Percentiles rank a stretch among this genome's conserved stretches.
Evolutionary conservation across 2,113 vertebrate genomes (phyloP).

Genomic region (Melanerpes formicivorus): DNA sequence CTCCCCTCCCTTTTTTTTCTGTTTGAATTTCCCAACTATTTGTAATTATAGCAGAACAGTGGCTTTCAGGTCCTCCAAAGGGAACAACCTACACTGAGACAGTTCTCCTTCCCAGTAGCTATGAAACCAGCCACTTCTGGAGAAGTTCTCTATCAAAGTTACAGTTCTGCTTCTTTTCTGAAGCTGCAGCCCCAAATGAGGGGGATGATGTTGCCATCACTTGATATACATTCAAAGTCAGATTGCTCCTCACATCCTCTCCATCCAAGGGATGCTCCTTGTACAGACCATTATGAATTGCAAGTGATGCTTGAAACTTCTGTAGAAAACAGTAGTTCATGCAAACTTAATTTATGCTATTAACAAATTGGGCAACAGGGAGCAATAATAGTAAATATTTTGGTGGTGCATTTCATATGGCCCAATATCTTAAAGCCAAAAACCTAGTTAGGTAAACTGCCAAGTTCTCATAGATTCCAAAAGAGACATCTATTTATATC

Average conservation of each 20-base stretch:
- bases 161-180: conserved; percentile 44
- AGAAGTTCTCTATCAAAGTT: conserved; percentile 2
- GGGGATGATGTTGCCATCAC: not conserved
- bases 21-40: not conserved
- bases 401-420: not conserved
- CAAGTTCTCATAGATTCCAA: not conserved
- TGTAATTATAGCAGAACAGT: not conserved
- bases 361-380: not conserved
- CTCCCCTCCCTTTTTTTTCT: not conserved
- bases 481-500: not conserved
- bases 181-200: not conserved
- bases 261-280: not conserved
- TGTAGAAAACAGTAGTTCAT: not conserved
- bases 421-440: not conserved
- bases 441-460: not conserved
- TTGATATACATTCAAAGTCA: not conserved
- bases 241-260: not conserved
- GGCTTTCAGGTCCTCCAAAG: conserved; percentile 25
- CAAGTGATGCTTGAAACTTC: not conserved
- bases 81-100: not conserved
- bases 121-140: not conserved
- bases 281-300: too few relatives aligned
- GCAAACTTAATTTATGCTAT: not conserved
- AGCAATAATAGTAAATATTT: not conserved
- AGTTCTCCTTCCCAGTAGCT: conserved; percentile 33